Evolutionary conservation across 2,113 vertebrate genomes (phyloP), one percentile per base, ranked within the genome.

Genomic region (Lates calcarifer): DNA sequence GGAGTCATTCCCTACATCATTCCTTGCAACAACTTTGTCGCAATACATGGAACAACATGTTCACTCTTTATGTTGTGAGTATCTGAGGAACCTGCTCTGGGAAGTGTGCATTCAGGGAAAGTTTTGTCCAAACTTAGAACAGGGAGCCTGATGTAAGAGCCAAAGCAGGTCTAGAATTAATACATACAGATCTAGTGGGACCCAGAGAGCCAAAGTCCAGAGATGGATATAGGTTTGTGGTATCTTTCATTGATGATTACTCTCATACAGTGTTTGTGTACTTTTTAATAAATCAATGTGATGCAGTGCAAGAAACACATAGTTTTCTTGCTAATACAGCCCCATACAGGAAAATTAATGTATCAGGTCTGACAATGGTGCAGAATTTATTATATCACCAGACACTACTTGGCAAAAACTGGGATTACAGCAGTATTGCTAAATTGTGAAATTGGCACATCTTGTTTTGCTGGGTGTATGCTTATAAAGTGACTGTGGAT

Each of bases 271-370:
- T 2, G 17, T 33, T 43, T 68, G 45, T 68, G 6, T 51, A 68
- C 7, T 35, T 47, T 28, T 47, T 29, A 29, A 71, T 57, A 6
- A 5, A 0, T 1, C 58, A 72, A 13, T 43, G 41, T 1, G 0
- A 58, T 0, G 9, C 22, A 41, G 51, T 45, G 11, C 11, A 31
- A n/a, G 0, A 53, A 29, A 71, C 26, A 29, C 24, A 71, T 5
- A 45, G 3, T 3, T 45, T 45, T 5, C 14, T 71, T 37, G 0
- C 69, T 7, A 55, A 58, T n/a, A 29, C 0, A 58, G 69, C 39
- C 51, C 53, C 28, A 1, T 58, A 45, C 6, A 28, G 41, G 20
- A 22, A 47, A 12, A 24, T 58, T 20, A 45, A 35, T 49, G 68
- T 14, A 41, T 71, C 6, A 8, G 56, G 4, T 47, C 70, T 20